phyloP scores from a whole-genome alignment of 2,113 vertebrate species.

The Heterotis niloticus region DNA sequence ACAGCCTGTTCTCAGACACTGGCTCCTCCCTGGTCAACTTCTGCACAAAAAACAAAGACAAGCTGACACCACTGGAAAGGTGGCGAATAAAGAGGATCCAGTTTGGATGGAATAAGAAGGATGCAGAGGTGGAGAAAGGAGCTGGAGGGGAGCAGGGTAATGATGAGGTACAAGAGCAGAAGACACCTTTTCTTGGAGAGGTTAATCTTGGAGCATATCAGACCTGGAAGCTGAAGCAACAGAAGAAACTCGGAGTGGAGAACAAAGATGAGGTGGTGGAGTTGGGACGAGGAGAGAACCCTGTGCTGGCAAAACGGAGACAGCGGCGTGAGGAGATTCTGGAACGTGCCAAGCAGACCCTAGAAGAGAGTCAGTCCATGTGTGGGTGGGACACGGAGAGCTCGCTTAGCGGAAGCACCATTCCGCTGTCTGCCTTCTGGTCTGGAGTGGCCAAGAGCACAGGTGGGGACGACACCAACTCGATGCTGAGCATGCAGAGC shows the following conservation, averaged over 20 bases:
- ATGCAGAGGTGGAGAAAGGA: slow-evolving; percentile 52
- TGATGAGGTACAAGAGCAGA: slow-evolving; percentile 42
- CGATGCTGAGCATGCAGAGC: slow-evolving; percentile 70
- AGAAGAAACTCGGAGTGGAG: slow-evolving; percentile 77
- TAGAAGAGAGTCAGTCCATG: slow-evolving; percentile 88
- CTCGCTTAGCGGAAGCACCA: slow-evolving; percentile 65
- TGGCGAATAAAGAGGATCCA: slow-evolving; percentile 94
- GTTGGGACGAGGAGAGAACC: slow-evolving; percentile 74
- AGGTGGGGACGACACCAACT: slow-evolving; percentile 69
- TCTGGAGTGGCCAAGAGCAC: slow-evolving; percentile 45
- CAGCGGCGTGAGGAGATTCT: slow-evolving; percentile 84
- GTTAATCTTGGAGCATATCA: slow-evolving; percentile 85
- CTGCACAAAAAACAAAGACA: slow-evolving; percentile 87
- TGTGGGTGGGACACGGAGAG: slow-evolving; percentile 80
- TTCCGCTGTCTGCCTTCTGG: slow-evolving; percentile 84
- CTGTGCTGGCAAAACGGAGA: slow-evolving; percentile 67
- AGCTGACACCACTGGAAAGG: slow-evolving; percentile 81
- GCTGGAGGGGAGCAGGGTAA: slow-evolving; percentile 47
- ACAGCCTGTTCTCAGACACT: slow-evolving; percentile 74
- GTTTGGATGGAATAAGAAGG: slow-evolving; percentile 91
- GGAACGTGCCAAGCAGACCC: slow-evolving; percentile 76
- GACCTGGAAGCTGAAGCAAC: slow-evolving; percentile 85
- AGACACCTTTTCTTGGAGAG: slow-evolving; percentile 58
- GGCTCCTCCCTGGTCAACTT: slow-evolving; percentile 86
- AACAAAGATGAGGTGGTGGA: slow-evolving; percentile 77